A percentile compares a stretch with the other conserved stretches of the same genome.
Evolutionary conservation across 2,797 vertebrate species (phyloP).

Genomic region (Enteromius treurensis): DNA sequence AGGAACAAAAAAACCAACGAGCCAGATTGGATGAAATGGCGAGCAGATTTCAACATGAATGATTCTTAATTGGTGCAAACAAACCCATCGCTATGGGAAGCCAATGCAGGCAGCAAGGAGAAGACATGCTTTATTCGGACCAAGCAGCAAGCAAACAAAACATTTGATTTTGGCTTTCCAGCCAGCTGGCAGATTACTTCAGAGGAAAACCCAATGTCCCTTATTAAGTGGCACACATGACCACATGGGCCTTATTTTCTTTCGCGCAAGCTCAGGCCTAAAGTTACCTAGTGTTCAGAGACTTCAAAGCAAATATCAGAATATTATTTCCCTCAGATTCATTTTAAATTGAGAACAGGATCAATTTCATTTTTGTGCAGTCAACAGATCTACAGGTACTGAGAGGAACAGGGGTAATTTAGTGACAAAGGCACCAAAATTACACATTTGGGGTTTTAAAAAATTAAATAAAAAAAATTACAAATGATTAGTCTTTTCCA

Average conservation of each 20-base stretch:
- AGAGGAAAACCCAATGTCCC: constrained; percentile 63
- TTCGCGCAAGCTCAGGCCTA: constrained; percentile 54
- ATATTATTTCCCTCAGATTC: constrained; percentile 61
- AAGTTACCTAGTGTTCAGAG: constrained; percentile 56
- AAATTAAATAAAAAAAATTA: no score
- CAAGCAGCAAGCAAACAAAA: constrained; percentile 52
- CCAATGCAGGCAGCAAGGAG: neutral
- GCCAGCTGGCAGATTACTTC: constrained; percentile 60
- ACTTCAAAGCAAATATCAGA: constrained; percentile 69
- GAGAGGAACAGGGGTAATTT: constrained; percentile 51
- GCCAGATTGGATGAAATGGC: neutral
- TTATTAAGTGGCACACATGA: constrained; percentile 69
- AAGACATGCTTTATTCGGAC: constrained; percentile 51
- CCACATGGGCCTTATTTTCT: constrained; percentile 63
- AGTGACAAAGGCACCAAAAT: constrained; percentile 48
- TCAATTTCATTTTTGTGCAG: constrained; percentile 36
- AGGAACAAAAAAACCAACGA: neutral
- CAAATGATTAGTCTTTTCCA: neutral
- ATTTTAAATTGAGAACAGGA: constrained; percentile 65
- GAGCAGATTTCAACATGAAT: constrained; percentile 35
- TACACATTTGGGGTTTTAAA: constrained; percentile 44
- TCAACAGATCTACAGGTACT: constrained; percentile 37
- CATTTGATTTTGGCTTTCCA: constrained; percentile 53
- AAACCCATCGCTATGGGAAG: neutral
- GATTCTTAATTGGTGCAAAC: constrained; percentile 46